Base-by-base conservation (phyloP, 1,140 invertebrate species). In the Choristoneura fumiferana region DNA sequence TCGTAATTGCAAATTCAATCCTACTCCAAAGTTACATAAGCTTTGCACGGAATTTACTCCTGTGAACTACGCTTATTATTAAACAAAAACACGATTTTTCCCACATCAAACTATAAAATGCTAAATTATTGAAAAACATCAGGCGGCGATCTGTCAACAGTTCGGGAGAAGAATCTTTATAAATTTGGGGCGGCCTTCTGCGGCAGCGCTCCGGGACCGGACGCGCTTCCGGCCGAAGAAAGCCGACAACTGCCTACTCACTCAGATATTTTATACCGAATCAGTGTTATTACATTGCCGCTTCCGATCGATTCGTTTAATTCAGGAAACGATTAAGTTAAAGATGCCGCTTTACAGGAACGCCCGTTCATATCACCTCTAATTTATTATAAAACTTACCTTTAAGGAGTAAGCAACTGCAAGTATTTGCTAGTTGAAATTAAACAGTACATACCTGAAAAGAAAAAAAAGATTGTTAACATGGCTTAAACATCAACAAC, bases 371-470 rank as follows among this genome's bases (percentile, higher is more conserved):
- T 9, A 43, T 37, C 35, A 37, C 35, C n/a, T 39, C 5, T 8
- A 8, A 39, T 39, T 8, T 4, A 8, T 43, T 3, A 40, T 5
- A 17, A 15, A 5, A 29, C 9, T 29, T 49, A 49, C 18, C 43
- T 49, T 33, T 29, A 29, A 29, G 22, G 6, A 29, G 22, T 6
- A 3, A 29, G 22, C 22, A 29, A 6, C 22, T 29, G 22, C n/a
- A n/a, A 6, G 2, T 29, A 29, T 6, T 29, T 29, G 6, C 6
- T 6, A 4, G n/a, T 8, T 4, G 14, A 39, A 4, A 12, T 8
- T 39, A 39, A 39, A 39, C 9, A 9, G 14, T 36, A 54, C 53
- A 33, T 54, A 54, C 53, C 53, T 54, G 53, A 54, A 54, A 54
- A 15, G 15, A 54, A 13, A 54, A 54, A 35, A 13, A 35, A 54